These are phyloP conservation scores for Drosophila rufa DNA, from an alignment of 1,140 invertebrate species.

Conservation along the genomic window DNA sequence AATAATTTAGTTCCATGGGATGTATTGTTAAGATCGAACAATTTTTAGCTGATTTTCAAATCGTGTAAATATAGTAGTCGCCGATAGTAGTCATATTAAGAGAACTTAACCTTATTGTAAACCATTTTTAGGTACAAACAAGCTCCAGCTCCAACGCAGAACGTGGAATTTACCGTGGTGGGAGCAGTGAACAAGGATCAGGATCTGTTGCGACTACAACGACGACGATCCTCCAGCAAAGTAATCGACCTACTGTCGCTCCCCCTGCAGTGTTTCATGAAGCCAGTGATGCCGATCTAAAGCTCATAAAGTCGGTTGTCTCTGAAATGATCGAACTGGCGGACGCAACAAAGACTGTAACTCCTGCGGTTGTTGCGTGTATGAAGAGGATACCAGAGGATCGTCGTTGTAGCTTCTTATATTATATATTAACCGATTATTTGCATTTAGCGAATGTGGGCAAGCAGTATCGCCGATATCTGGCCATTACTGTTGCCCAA, in stretches of 20 bases:
- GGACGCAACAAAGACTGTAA: slow-evolving; percentile 40
- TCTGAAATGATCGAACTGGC: slow-evolving; percentile 74
- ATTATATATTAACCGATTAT: slow-evolving; percentile 76
- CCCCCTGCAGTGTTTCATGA: slow-evolving; percentile 64
- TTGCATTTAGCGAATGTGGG: slow-evolving; percentile 85
- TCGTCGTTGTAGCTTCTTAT: slow-evolving; percentile 69
- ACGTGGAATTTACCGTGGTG: slow-evolving; percentile 48
- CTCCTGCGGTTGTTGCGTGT: slow-evolving; percentile 41
- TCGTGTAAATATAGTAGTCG: too few species aligned
- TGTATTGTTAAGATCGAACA: background rate
- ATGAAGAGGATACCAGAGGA: slow-evolving; percentile 62
- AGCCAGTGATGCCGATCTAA: slow-evolving; percentile 50
- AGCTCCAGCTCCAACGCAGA: slow-evolving; percentile 24
- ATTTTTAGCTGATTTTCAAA: too few species aligned
- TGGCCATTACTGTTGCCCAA: slow-evolving; percentile 80
- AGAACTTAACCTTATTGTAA: too few species aligned
- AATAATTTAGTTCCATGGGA: too few species aligned
- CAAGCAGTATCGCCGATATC: slow-evolving; percentile 76
- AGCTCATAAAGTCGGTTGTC: slow-evolving; percentile 69
- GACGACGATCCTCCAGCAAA: slow-evolving; percentile 11
- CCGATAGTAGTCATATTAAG: too few species aligned
- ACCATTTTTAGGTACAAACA: slow-evolving; percentile 24
- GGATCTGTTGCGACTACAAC: background rate
- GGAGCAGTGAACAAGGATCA: slow-evolving; percentile 29
- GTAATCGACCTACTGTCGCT: slow-evolving; percentile 23